Percentiles rank a stretch among this genome's conserved stretches.
Evolutionary conservation across 2,113 vertebrate species (phyloP).

Genomic region (Alouatta palliata): DNA sequence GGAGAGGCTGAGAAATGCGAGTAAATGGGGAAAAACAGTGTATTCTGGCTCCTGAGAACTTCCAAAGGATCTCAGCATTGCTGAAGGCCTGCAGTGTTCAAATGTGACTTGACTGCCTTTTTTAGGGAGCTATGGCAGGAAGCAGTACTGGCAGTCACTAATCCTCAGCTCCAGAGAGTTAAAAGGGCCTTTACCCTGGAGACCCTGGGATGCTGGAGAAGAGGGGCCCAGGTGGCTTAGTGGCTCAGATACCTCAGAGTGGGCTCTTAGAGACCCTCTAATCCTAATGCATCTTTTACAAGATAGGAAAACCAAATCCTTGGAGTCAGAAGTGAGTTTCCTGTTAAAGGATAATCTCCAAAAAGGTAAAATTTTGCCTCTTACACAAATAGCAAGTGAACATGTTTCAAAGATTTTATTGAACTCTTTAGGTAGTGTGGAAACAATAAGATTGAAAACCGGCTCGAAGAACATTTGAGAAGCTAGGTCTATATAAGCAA

Average conservation of each 20-base stretch:
- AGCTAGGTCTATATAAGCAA: background rate
- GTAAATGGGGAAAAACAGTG: background rate
- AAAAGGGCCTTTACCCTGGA: background rate
- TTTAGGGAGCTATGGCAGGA: background rate
- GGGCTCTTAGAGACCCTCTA: background rate
- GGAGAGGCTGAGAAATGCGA: background rate
- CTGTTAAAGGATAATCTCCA: constrained; percentile 16
- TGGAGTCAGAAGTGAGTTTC: background rate
- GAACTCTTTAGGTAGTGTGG: constrained; percentile 15
- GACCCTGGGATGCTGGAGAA: background rate
- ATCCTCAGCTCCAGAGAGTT: background rate
- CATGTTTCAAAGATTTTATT: background rate
- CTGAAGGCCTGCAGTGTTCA: background rate
- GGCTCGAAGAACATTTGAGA: background rate
- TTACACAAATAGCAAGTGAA: background rate
- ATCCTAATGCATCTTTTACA: background rate
- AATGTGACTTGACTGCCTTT: background rate
- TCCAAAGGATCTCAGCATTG: background rate
- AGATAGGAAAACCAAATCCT: background rate
- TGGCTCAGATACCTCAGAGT: background rate
- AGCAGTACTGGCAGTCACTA: background rate
- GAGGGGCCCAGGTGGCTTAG: background rate
- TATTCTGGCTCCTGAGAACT: background rate
- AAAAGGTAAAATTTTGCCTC: background rate
- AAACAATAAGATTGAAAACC: constrained; percentile 44